Base-by-base conservation (phyloP, 2,888 invertebrate genomes). In the Sabellastarte sp. region DNA sequence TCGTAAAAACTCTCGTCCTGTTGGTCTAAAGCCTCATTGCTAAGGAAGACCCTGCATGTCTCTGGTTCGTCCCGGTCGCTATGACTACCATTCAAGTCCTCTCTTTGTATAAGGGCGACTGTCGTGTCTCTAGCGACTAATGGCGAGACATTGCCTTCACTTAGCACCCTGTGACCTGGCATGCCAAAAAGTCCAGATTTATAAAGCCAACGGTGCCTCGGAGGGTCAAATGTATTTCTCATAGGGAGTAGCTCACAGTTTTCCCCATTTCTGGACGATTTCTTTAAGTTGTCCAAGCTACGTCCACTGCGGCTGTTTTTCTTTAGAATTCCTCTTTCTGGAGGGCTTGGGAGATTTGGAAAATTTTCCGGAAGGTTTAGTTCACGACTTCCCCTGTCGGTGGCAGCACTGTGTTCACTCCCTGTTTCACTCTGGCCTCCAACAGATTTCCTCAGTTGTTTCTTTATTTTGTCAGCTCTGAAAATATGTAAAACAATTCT, bases 391-490 rank as follows among this genome's bases (percentile, higher is more conserved):
- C 57, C 61, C 2, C 66, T 60, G 24, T 67, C 63, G 15, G 64
- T 53, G 15, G 31, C 41, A 10, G 55, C 32, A 28, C 67, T 63
- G 32, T 67, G 63, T 30, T 67, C 65, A 51, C 66, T 66, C 52
- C 61, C 64, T n/a, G 58, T 53, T 24, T 59, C 64, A 24, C 61
- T 55, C 64, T 63, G 60, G n/a, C 32, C 56, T 10, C 61, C 58
- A 50, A 63, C 10, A 3, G 63, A 58, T 33, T 65, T 59, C 20
- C 59, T 32, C 55, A 61, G 28, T 33, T 73, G 64, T 61, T 76
- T 76, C 63, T 71, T 74, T 53, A 71, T 68, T 63, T 74, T 74
- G 53, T 75, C 73, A 59, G 71, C 69, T 53, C 73, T 75, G 66
- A 50, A 66, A 24, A 10, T n/a, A n/a, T n/a, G n/a, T n/a, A n/a